Conservation (phyloP, 37 sponge, comb jelly and placozoan genomes). For the Halisarca cf. caerulea region DNA sequence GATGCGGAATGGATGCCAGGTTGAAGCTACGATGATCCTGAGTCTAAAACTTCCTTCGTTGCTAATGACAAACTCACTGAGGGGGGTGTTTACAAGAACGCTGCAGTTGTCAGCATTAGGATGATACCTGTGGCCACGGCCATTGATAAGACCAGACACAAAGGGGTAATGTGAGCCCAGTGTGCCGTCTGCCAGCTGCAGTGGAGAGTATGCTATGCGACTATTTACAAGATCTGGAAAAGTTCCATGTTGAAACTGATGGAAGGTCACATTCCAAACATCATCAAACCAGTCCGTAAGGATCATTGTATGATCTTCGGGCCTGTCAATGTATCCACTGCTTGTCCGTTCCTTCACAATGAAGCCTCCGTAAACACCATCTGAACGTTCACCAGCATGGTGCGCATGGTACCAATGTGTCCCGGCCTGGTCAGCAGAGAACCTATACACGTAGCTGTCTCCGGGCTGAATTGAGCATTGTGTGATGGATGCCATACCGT, state of each 20-base stretch:
- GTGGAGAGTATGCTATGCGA: not conserved
- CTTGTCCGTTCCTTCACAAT: conserved; percentile 48
- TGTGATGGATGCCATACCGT: conserved; percentile 61
- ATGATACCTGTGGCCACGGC: conserved; percentile 42
- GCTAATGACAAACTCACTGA: conserved; percentile 42
- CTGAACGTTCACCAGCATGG: conserved; percentile 50
- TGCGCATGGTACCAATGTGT: conserved; percentile 89
- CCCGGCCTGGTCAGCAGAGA: conserved; percentile 54
- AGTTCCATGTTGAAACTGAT: not conserved
- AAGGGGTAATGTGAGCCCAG: conserved; percentile 26
- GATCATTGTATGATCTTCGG: conserved; percentile 56
- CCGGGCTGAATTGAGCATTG: conserved; percentile 80
- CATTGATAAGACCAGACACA: conserved; percentile 74
- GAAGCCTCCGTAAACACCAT: conserved; percentile 66
- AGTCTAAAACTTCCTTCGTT: conserved; percentile 63
- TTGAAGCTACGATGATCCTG: conserved; percentile 75
- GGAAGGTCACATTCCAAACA: conserved; percentile 16
- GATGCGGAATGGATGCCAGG: conserved; percentile 42
- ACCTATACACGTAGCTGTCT: conserved; percentile 30
- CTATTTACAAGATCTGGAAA: conserved; percentile 13
- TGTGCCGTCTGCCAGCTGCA: conserved; percentile 33
- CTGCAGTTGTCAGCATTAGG: conserved; percentile 1
- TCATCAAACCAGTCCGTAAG: conserved; percentile 59
- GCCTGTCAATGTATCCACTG: conserved; percentile 40
- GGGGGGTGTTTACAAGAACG: not conserved